phyloP scores from a whole-genome alignment of 2,888 invertebrate species.

The Drosophila anomelani region DNA sequence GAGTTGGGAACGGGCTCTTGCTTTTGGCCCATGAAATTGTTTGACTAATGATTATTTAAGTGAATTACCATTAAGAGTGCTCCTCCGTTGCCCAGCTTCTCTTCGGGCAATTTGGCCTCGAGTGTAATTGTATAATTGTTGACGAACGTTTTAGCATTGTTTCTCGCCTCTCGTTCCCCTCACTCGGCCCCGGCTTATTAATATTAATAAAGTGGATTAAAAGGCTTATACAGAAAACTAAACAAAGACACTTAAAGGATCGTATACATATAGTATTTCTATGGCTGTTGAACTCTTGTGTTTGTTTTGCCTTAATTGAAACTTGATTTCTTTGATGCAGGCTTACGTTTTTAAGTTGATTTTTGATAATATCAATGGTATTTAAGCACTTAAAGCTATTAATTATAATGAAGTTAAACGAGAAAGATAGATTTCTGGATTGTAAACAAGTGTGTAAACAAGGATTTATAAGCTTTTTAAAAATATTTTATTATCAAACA shows the following conservation, averaged over 20 bases:
- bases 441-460: no score
- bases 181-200: conserved; percentile 59
- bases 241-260: conserved; percentile 44
- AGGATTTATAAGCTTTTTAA: no score
- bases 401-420: background rate
- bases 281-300: conserved; percentile 2
- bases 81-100: conserved; percentile 21
- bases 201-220: conserved; percentile 79
- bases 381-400: background rate
- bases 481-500: no score
- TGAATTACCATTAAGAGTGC: conserved; percentile 74
- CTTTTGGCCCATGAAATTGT: conserved; percentile 45
- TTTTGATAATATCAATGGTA: background rate
- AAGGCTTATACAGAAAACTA: conserved; percentile 69
- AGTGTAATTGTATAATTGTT: conserved; percentile 55
- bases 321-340: background rate
- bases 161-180: conserved; percentile 30
- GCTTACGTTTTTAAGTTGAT: no score
- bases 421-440: background rate
- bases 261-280: background rate
- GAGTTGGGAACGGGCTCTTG: conserved; percentile 35
- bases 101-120: conserved; percentile 38
- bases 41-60: conserved; percentile 80
- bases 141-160: conserved; percentile 54
- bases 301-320: conserved; percentile 1